These are phyloP conservation scores for Hemitrygon akajei DNA, from an alignment of 2,797 vertebrate species.

Conservation along the genomic window DNA sequence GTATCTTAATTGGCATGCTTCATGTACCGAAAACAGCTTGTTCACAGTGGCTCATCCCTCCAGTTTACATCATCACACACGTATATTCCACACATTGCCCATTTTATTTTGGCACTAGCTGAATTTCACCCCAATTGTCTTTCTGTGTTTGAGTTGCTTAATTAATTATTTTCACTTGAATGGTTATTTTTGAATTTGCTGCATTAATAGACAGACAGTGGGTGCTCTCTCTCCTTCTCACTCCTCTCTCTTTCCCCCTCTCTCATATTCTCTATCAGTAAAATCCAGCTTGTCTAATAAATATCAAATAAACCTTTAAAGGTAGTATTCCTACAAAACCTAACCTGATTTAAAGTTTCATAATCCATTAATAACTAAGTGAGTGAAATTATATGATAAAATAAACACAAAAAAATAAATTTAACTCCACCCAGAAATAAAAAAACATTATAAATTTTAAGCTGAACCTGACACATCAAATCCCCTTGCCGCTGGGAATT, in stretches of 20 bases:
- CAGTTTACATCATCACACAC: background rate
- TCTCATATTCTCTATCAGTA: background rate
- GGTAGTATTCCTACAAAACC: background rate
- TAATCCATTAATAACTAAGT: background rate
- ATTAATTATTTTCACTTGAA: background rate
- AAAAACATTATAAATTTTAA: background rate
- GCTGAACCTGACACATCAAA: background rate
- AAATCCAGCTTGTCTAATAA: background rate
- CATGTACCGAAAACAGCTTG: background rate
- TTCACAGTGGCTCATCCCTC: background rate
- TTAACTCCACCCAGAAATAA: background rate
- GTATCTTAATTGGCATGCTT: background rate
- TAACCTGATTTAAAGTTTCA: background rate
- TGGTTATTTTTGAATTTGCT: background rate
- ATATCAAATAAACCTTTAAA: background rate
- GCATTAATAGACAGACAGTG: background rate
- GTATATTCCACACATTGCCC: background rate
- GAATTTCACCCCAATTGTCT: background rate
- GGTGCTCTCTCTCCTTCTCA: background rate
- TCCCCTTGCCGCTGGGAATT: background rate
- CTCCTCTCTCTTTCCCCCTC: background rate
- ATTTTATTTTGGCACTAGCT: background rate
- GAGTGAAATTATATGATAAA: background rate
- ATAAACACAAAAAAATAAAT: background rate
- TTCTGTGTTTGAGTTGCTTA: conserved; percentile 4